Evolutionary conservation across 1,140 invertebrate species (phyloP).

Genomic region (Solenopsis invicta): DNA sequence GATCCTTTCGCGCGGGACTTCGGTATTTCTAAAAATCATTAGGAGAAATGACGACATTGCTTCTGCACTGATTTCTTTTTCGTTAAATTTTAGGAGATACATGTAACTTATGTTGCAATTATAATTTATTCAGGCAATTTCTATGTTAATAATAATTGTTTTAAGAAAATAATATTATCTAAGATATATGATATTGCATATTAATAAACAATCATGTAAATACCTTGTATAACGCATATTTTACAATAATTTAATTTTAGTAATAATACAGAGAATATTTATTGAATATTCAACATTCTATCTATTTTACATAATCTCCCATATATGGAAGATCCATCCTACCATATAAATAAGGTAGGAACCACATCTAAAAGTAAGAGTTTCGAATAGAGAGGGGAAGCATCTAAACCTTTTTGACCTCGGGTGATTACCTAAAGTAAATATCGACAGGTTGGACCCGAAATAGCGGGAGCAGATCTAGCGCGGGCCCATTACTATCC

Average conservation of each 20-base stretch:
- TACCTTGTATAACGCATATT: not conserved
- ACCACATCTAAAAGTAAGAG: constrained; percentile 18
- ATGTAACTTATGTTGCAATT: not conserved
- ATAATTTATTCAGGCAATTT: not conserved
- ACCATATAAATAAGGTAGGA: not conserved
- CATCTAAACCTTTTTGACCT: not conserved
- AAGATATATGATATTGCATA: not conserved
- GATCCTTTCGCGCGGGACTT: constrained; percentile 70
- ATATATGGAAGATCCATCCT: not conserved
- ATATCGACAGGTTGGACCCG: constrained; percentile 66
- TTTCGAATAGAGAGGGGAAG: not conserved
- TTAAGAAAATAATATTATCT: not conserved
- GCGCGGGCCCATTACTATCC: constrained; percentile 50
- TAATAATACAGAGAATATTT: not conserved
- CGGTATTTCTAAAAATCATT: constrained; percentile 61
- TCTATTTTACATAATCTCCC: not conserved
- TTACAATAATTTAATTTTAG: not conserved
- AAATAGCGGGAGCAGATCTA: constrained; percentile 57
- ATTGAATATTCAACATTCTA: not conserved
- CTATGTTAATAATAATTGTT: not conserved
- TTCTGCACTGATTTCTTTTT: not conserved
- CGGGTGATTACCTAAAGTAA: constrained; percentile 56
- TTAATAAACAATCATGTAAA: not conserved
- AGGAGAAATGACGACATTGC: not conserved
- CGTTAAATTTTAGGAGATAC: not conserved